Evolutionary conservation across 1,140 invertebrate species (phyloP), one percentile per base, ranked within the genome.

Genomic region (Drosophila leontia): DNA sequence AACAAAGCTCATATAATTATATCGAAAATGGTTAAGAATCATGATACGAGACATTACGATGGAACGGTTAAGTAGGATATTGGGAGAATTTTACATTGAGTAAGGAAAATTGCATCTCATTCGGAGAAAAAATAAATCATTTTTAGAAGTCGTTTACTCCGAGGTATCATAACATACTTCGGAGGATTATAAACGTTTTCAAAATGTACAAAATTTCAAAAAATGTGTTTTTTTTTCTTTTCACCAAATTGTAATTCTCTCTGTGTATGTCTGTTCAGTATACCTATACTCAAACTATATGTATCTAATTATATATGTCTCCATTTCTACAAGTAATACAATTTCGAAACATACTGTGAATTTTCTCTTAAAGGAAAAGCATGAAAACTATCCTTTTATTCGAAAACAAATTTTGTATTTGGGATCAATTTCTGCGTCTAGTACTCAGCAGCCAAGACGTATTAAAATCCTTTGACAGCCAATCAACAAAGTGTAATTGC

Each of bases 401-500:
- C n/a, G n/a, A n/a, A 19, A 39, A 23, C 3, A 15, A 4, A 3
- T 1, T 4, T 3, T 11, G 23, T 12, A 15, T 39, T 26, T 1
- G 7, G 1, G 1, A 23, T 19, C 0, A 23, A 37, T 37, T 37
- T 23, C 4, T 23, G 7, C 12, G 17, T 6, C 4, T 6, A 37
- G 37, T 37, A 23, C 15, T 7, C 17, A 15, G 17, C 3, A 37
- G 32, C 9, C 7, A 34, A 23, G 37, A n/a, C 12, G 13, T 56
- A 32, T 37, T 23, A 34, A 45, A 56, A n/a, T 56, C 13, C 50
- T 57, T 69, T 23, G 50, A 26, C 64, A 39, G 39, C 35, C 39
- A 57, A 44, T 39, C 35, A 50, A 42, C 29, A 37, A 59, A 13
- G 29, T 69, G 39, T 42, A 34, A 45, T 32, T 74, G 32, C 23